A percentile compares a stretch with the other conserved stretches of the same genome.
Evolutionary conservation across 1,140 invertebrate species (phyloP).

Genomic region (Drosophila nasuta): DNA sequence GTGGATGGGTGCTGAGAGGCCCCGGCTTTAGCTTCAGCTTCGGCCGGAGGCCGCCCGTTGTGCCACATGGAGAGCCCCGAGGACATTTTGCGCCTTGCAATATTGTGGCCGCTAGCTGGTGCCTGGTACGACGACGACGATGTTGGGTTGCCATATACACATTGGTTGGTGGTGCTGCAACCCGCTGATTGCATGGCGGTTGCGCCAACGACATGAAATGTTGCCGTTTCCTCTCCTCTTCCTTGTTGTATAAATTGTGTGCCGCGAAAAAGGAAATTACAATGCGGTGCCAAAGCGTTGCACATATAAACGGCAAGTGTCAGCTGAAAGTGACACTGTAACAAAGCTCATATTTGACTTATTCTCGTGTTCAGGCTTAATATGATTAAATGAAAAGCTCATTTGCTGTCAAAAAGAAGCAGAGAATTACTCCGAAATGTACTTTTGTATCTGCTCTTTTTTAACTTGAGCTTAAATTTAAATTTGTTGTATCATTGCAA

Average conservation of each 20-base stretch:
- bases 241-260: conserved; percentile 61
- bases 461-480: too few relatives aligned
- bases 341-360: neutral
- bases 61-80: neutral
- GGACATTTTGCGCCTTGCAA: conserved; percentile 35
- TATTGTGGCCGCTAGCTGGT: conserved; percentile 26
- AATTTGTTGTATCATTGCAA: too few relatives aligned
- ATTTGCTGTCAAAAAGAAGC: too few relatives aligned
- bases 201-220: conserved; percentile 40
- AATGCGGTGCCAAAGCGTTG: conserved; percentile 15
- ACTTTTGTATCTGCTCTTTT: too few relatives aligned
- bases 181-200: conserved; percentile 45
- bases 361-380: neutral
- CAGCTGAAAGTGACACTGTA: neutral
- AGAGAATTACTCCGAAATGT: too few relatives aligned
- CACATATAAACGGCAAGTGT: conserved; percentile 14
- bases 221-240: neutral
- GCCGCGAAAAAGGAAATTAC: conserved; percentile 37
- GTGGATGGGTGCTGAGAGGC: neutral
- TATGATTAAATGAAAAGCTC: neutral
- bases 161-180: neutral
- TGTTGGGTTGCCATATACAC: neutral
- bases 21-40: neutral
- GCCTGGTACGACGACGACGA: conserved; percentile 22
- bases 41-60: conserved; percentile 44